Evolutionary conservation across 2,888 invertebrate species (phyloP).

Genomic region (Ditylenchus weischeri): DNA sequence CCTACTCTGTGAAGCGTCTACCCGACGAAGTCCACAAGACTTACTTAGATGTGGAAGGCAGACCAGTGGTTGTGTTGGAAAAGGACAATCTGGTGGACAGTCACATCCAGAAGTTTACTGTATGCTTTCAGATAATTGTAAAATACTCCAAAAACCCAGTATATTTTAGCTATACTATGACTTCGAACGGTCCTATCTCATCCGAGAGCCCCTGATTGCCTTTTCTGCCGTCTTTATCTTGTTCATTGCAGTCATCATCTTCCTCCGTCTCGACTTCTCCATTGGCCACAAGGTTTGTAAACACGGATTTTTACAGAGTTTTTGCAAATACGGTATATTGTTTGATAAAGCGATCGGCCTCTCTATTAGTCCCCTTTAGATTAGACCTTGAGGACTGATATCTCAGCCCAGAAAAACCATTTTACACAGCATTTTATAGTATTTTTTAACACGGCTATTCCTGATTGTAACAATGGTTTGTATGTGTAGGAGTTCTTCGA

Average conservation of each 20-base stretch:
- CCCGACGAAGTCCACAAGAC: conserved; percentile 79
- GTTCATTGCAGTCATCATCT: conserved; percentile 85
- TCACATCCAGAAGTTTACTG: conserved; percentile 79
- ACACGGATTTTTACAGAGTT: too few relatives aligned
- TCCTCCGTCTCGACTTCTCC: conserved; percentile 91
- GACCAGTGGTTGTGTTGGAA: conserved; percentile 81
- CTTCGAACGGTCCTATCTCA: conserved; percentile 78
- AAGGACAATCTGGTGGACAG: conserved; percentile 83
- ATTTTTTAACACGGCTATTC: too few relatives aligned
- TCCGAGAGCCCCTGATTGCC: conserved; percentile 88
- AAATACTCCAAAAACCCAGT: conserved; percentile 15
- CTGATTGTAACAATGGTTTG: too few relatives aligned
- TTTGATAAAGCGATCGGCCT: too few relatives aligned
- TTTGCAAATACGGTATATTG: too few relatives aligned
- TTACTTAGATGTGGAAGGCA: conserved; percentile 88
- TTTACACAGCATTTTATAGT: too few relatives aligned
- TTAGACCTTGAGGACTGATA: too few relatives aligned
- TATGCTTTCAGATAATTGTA: conserved; percentile 22
- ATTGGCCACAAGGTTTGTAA: conserved; percentile 22
- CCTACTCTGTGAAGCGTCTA: conserved; percentile 75
- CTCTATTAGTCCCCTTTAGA: too few relatives aligned
- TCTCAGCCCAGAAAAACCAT: too few relatives aligned
- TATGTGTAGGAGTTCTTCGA: too few relatives aligned
- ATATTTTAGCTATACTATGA: conserved; percentile 72
- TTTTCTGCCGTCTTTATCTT: conserved; percentile 81